Base-by-base conservation (phyloP, 1,140 invertebrate species). In the Solenopsis fugax region DNA sequence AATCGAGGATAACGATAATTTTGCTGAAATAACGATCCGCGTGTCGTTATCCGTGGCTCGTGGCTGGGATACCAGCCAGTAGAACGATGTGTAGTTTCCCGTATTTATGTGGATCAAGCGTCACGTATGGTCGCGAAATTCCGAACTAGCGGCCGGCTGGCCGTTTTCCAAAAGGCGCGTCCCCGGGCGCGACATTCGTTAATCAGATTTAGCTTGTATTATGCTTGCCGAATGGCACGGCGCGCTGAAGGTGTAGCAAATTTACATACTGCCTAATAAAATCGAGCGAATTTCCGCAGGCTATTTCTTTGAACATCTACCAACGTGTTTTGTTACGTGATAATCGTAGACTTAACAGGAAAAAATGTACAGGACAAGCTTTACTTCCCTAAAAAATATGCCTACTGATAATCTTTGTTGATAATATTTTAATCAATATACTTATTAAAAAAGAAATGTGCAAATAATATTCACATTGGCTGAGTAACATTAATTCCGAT, bases 251-350 rank as follows among this genome's bases (percentile, higher is more conserved):
- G 52, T 73, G 37, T 34, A n/a, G 48, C 24, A 56, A 85, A 85
- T 78, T 85, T 58, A 85, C 77, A 77, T 41, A 52, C 7, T 34
- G 82, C 29, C 16, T 48, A 54, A 85, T 77, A 85, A 85, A 78
- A 64, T 48, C 41, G 48, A 41, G 48, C 45, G 1, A 65, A 24
- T 64, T 62, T 56, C 24, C 4, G 34, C 45, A 13, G 21, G 24
- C 18, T 41, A 54, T 41, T 65, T 78, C 34, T 34, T 78, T 78
- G 73, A 85, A 67, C n/a, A 10, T 45, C 13, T 78, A 48, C 73
- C 80, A 84, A 21, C 6, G 7, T 24, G 6, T 16, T 48, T 13
- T 37, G n/a, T 50, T 60, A 54, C 41, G 69, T 37, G 72, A 58
- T 52, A 71, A 71, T 81, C 10, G 9, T 37, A 37, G 9, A 37